Percentiles rank a stretch among this genome's conserved stretches.
phyloP scores from a whole-genome alignment of 2,113 vertebrate species.

The Conger conger region DNA sequence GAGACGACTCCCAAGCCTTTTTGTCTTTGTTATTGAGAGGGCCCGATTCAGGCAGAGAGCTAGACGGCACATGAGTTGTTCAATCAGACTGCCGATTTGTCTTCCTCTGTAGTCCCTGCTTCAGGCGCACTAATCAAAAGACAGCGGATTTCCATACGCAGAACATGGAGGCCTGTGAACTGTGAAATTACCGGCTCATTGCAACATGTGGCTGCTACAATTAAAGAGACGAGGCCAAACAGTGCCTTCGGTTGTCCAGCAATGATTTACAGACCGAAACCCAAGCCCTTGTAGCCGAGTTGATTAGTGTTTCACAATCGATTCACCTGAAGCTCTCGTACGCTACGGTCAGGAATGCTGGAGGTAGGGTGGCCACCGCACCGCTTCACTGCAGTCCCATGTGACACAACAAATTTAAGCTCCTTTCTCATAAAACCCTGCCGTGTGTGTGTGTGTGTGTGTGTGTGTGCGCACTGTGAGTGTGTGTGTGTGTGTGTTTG shows the following conservation, averaged over 20 bases:
- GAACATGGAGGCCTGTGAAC: not conserved
- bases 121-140: not conserved
- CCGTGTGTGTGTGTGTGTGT: not conserved
- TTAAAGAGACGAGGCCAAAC: not conserved
- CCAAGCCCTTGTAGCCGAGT: not conserved
- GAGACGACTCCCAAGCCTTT: not conserved
- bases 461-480: too few species aligned
- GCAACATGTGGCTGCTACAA: not conserved
- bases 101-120: not conserved
- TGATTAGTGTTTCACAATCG: constrained; percentile 5
- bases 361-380: not conserved
- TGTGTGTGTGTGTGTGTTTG: too few species aligned
- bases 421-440: too few species aligned
- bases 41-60: not conserved
- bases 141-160: not conserved
- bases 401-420: not conserved
- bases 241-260: not conserved
- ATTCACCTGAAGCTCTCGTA: not conserved
- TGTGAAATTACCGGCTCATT: not conserved
- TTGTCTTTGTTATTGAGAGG: not conserved
- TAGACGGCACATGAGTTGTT: not conserved
- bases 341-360: not conserved
- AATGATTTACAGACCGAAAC: not conserved
- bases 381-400: constrained; percentile 2
- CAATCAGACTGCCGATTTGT: not conserved